Evolutionary conservation across 2,888 invertebrate genomes (phyloP), one percentile per base, ranked within the genome.

Genomic region (Conus canariensis): DNA sequence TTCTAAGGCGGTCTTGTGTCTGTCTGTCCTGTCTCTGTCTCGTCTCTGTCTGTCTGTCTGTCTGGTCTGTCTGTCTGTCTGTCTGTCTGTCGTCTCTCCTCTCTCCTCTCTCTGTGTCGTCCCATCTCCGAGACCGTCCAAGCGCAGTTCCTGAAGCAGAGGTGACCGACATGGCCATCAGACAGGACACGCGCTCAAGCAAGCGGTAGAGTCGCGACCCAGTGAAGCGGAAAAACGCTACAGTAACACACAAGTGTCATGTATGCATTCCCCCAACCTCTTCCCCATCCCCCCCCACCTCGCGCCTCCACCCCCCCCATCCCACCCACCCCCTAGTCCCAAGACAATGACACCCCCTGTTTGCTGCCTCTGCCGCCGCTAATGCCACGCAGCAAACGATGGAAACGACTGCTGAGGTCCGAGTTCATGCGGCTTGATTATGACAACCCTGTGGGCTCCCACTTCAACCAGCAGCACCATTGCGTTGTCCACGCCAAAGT

Each of bases 31-130:
- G n/a, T 77, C 77, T 77, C 77, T 30, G 25, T 25, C 77, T 25
- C 77, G 4, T 25, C 14, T 25, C 25, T 6, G 67, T 83, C 64
- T 56, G 30, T 59, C 59, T 60, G 19, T 56, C 59, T 56, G 16
- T 25, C 86, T 80, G 10, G 45, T 56, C 30, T 59, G n/a, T 88
- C 82, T 60, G 58, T 25, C 74, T 77, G 59, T 89, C 89, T 77
- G 22, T 86, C 14, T 25, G 22, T 16, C 25, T 59, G 56, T n/a
- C 59, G 58, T 82, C 87, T 77, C 25, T 77, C 77, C 85, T 77
- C 74, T 89, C 74, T 74, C 74, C 74, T 74, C 64, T 64, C 64
- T 64, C 64, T 64, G 3, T 77, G 9, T 77, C 30, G 16, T 30
- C 12, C 25, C 77, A 77, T 77, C 30, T 77, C 30, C 16, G 77